Base-by-base conservation (phyloP, 30 jellyfish, hydroid and myxozoan genomes). In the Cassiopea andromeda region DNA sequence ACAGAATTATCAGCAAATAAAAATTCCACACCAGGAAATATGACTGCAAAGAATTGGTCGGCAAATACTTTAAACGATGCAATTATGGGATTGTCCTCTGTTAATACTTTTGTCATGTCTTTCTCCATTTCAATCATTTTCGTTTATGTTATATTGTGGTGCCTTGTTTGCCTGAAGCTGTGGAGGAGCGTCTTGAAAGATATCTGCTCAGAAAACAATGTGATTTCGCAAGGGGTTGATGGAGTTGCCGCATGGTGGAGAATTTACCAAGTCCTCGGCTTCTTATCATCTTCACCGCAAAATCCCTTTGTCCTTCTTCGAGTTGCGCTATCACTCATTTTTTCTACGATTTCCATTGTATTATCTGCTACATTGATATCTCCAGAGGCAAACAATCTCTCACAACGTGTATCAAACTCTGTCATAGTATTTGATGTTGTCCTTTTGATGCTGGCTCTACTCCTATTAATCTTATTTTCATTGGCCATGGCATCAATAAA, bases 171-270 rank as follows among this genome's bases (percentile, higher is more conserved):
- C 90, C 27, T 76, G 61, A 69, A 71, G 72, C 44, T 69, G 85
- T 87, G 94, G 94, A 14, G 83, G 86, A 16, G 81, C 57, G 60
- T 85, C 57, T n/a, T 14, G 10, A 38, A 77, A 12, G 57, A 48
- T 38, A 4, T 64, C 59, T 50, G 50, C 15, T 46, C 73, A 44
- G 47, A 47, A 69, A 50, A 73, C 64, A 76, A 64, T 68, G 10
- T 78, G 61, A 54, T 87, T 1, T 79, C 85, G 1, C 48, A 46
- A 13, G 90, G 94, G 8, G 38, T 48, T 13, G 94, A 87, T n/a
- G 94, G 94, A 70, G 78, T 87, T 1, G 50, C 44, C 9, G 94
- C 94, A 47, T 87, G 90, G 90, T 87, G 94, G 94, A 86, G 94
- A 15, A 70, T 87, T 7, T 87, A 87, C 44, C 94, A 87, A 59